Evolutionary conservation across 92 coral and sea anemone genomes (phyloP).

Genomic region (Umimayanthus kanabou): DNA sequence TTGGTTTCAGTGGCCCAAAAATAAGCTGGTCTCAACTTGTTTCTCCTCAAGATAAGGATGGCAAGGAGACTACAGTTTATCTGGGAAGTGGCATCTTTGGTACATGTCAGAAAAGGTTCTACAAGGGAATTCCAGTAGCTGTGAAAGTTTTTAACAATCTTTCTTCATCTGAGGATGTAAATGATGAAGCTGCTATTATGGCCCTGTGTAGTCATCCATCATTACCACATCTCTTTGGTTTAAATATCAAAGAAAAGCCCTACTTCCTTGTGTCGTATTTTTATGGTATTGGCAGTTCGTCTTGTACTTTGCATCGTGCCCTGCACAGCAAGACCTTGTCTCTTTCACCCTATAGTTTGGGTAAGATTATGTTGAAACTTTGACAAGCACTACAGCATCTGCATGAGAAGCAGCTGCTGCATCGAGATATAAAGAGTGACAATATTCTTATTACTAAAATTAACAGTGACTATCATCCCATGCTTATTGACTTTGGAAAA

Average conservation of each 20-base stretch:
- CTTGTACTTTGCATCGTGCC: conserved; percentile 28
- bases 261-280: conserved; percentile 39
- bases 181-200: conserved; percentile 15
- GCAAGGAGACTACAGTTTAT: conserved; percentile 8
- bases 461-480: conserved; percentile 35
- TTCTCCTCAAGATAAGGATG: conserved; percentile 20
- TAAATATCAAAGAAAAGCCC: conserved; percentile 22
- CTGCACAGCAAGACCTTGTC: conserved; percentile 16
- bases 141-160: conserved; percentile 28
- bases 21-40: conserved; percentile 30
- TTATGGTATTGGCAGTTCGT: conserved; percentile 29
- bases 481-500: conserved; percentile 36
- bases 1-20: conserved; percentile 31
- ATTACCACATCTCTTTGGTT: conserved; percentile 40
- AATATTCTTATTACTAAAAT: not conserved
- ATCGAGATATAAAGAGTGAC: conserved; percentile 40
- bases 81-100: conserved; percentile 38
- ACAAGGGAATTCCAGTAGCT: conserved; percentile 46
- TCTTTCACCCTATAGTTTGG: conserved; percentile 18
- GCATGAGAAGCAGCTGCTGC: conserved; percentile 38
- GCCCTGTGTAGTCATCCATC: conserved; percentile 3
- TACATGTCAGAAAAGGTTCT: conserved; percentile 27
- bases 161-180: conserved; percentile 41
- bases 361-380: conserved; percentile 38
- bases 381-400: conserved; percentile 5